Conservation (phyloP, 2,797 vertebrate genomes). For the Ficedula albicollis region DNA sequence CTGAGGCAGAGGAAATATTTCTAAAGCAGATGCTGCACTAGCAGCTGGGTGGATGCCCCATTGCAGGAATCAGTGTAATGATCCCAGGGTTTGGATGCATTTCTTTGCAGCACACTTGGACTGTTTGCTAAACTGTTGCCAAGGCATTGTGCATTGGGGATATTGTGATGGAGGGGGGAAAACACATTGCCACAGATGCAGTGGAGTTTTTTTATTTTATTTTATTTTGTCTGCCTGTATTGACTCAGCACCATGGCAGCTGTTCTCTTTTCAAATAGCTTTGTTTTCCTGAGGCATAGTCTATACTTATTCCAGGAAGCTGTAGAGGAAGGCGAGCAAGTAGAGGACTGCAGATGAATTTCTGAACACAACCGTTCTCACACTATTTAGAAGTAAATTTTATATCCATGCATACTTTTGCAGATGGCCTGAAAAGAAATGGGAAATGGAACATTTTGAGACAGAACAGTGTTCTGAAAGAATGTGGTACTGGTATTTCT, state of each 20-base stretch:
- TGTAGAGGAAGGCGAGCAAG: constrained; percentile 36
- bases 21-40: not conserved
- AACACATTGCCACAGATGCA: constrained; percentile 58
- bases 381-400: constrained; percentile 5
- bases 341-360: constrained; percentile 54
- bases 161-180: constrained; percentile 11
- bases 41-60: not conserved
- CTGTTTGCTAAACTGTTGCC: constrained; percentile 33
- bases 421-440: constrained; percentile 6
- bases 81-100: constrained; percentile 32
- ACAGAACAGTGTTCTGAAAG: not conserved
- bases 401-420: not conserved
- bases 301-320: constrained; percentile 58
- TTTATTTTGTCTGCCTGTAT: constrained; percentile 63
- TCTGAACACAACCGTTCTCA: constrained; percentile 1
- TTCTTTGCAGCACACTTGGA: not conserved
- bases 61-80: constrained; percentile 27
- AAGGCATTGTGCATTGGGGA: not conserved
- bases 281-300: constrained; percentile 63
- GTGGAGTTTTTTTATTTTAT: constrained; percentile 31
- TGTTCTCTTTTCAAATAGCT: constrained; percentile 69
- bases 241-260: constrained; percentile 68
- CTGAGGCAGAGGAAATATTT: not conserved
- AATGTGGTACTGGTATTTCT: not conserved
- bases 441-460: not conserved